These are phyloP conservation scores for Lophius americanus DNA, from an alignment of 2,797 vertebrate species.

Conservation along the genomic window DNA sequence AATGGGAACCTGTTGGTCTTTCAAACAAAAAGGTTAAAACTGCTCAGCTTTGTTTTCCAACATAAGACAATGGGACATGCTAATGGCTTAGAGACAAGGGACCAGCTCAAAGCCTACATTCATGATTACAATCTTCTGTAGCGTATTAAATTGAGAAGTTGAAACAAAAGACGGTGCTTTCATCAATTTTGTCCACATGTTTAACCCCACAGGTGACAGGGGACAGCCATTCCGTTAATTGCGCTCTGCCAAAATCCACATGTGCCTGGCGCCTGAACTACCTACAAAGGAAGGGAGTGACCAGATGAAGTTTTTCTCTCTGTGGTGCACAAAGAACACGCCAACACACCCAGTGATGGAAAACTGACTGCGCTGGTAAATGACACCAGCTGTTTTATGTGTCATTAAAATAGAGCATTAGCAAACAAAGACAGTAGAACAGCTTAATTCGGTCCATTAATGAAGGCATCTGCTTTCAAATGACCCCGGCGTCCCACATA, in stretches of 20 bases:
- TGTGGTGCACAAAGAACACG: conserved; percentile 16
- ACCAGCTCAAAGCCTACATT: not conserved
- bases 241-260: conserved; percentile 14
- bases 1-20: conserved; percentile 57
- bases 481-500: conserved; percentile 33
- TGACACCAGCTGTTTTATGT: conserved; percentile 55
- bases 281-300: conserved; percentile 8
- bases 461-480: conserved; percentile 64
- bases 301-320: conserved; percentile 14
- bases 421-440: conserved; percentile 46
- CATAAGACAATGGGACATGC: conserved; percentile 32
- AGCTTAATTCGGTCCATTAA: conserved; percentile 63
- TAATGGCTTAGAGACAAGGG: conserved; percentile 35
- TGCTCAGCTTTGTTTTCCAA: conserved; percentile 37
- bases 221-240: conserved; percentile 30
- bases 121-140: not conserved
- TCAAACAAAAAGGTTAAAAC: conserved; percentile 19
- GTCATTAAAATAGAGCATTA: conserved; percentile 37
- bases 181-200: not conserved
- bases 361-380: conserved; percentile 43
- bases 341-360: conserved; percentile 44
- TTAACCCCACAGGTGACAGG: conserved; percentile 25
- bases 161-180: conserved; percentile 4
- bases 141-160: not conserved
- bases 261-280: conserved; percentile 24